These are phyloP conservation scores for Betta splendens DNA, from an alignment of 2,797 vertebrate species.

Conservation along the genomic window DNA sequence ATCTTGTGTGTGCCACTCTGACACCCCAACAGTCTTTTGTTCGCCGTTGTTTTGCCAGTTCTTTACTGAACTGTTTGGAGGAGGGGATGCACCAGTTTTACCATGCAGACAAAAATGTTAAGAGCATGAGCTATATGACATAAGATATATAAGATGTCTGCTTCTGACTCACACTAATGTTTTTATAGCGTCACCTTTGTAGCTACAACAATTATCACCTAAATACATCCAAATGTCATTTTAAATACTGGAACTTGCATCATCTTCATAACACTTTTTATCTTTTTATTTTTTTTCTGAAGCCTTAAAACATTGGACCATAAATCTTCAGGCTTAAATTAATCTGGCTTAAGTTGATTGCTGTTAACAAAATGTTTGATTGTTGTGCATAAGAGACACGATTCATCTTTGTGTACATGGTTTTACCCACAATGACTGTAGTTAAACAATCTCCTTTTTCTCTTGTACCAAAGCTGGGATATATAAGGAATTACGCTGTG, in stretches of 20 bases:
- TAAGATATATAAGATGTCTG: too few relatives aligned
- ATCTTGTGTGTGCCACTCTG: too few relatives aligned
- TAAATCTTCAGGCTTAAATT: slow-evolving; percentile 14
- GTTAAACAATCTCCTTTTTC: slow-evolving; percentile 81
- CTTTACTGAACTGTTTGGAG: too few relatives aligned
- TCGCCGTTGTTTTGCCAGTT: too few relatives aligned
- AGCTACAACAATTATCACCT: slow-evolving; percentile 11
- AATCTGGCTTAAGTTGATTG: slow-evolving; percentile 17
- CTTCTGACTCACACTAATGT: slow-evolving; percentile 15
- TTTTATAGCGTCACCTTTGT: slow-evolving; percentile 6
- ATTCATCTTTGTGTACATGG: slow-evolving; percentile 50
- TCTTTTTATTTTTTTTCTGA: background rate
- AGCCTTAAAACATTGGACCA: too few relatives aligned
- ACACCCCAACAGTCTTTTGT: too few relatives aligned
- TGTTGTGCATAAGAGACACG: slow-evolving; percentile 31
- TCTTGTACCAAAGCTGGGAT: slow-evolving; percentile 85
- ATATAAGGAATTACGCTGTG: slow-evolving; percentile 84
- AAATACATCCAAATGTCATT: slow-evolving; percentile 21
- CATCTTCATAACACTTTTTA: too few relatives aligned
- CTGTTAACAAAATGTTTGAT: slow-evolving; percentile 11
- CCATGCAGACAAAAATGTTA: slow-evolving; percentile 18
- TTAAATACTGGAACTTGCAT: too few relatives aligned
- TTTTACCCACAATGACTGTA: slow-evolving; percentile 58
- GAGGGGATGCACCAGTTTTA: too few relatives aligned
- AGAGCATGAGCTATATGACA: too few relatives aligned